Conservation (phyloP, 2,888 invertebrate genomes). For the Lacanobia oleracea region DNA sequence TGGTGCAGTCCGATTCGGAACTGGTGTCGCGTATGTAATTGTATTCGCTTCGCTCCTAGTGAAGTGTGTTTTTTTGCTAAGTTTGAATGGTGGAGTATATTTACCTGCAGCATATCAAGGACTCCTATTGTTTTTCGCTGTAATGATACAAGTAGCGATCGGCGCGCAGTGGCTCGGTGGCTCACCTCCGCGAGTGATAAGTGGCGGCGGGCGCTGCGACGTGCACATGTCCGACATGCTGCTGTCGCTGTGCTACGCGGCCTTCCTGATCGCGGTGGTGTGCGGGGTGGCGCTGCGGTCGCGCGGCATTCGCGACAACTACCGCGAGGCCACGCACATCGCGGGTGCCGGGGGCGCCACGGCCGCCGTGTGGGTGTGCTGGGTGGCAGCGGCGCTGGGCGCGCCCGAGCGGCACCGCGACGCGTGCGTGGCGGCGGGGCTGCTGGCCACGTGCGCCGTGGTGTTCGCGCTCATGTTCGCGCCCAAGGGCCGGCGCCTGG, state of each 20-base stretch:
- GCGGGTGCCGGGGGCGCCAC: constrained; percentile 96
- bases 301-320: constrained; percentile 97
- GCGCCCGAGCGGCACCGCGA: constrained; percentile 95
- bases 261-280: constrained; percentile 96
- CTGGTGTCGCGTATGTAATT: constrained; percentile 95
- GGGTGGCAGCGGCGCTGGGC: constrained; percentile 95
- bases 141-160: constrained; percentile 96
- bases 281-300: constrained; percentile 96
- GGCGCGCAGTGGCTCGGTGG: constrained; percentile 96
- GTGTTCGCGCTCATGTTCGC: constrained; percentile 98
- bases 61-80: constrained; percentile 98
- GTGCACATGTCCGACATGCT: constrained; percentile 93
- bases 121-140: constrained; percentile 96
- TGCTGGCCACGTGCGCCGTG: constrained; percentile 95
- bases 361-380: constrained; percentile 96
- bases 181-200: constrained; percentile 91
- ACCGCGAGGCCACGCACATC: constrained; percentile 97
- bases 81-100: constrained; percentile 97
- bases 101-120: constrained; percentile 98
- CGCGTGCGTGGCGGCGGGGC: constrained; percentile 97
- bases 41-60: constrained; percentile 98
- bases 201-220: constrained; percentile 89
- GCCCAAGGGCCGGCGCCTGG: constrained; percentile 97
- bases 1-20: constrained; percentile 95
- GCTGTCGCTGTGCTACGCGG: constrained; percentile 95